Conservation (phyloP, 2,113 vertebrate species). For the Tragelaphus scriptus region DNA sequence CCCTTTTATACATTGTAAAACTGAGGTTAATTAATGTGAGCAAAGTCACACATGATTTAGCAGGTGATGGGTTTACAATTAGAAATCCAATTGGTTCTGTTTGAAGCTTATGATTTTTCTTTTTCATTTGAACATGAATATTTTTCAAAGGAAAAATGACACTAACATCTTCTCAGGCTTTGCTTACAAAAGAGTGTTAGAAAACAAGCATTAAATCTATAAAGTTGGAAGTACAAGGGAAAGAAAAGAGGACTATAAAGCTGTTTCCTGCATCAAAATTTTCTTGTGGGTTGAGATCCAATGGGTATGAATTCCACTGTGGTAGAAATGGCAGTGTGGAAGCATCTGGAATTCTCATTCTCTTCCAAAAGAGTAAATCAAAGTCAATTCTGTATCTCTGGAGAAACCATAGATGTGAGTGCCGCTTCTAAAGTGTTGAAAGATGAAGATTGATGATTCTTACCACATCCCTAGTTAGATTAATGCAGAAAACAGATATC, state of each 20-base stretch:
- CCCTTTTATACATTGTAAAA: background rate
- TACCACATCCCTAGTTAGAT: background rate
- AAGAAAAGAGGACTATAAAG: background rate
- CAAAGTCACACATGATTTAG: background rate
- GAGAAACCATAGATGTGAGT: background rate
- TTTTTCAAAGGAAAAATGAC: background rate
- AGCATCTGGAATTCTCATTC: background rate
- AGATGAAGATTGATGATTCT: slow-evolving; percentile 20
- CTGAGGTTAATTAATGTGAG: background rate
- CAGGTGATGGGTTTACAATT: background rate
- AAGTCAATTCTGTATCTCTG: background rate
- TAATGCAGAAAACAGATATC: slow-evolving; percentile 19
- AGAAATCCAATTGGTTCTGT: background rate
- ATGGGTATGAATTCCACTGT: background rate
- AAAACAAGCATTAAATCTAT: background rate
- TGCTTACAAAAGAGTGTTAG: background rate
- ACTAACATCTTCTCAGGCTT: background rate
- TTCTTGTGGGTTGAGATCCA: background rate
- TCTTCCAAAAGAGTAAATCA: background rate
- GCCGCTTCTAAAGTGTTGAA: background rate
- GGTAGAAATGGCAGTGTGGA: background rate
- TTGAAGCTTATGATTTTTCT: background rate
- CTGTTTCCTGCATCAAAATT: background rate
- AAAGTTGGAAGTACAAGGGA: background rate
- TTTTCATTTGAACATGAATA: background rate